Evolutionary conservation across 1,140 invertebrate genomes (phyloP).

Genomic region (Drosophila trapezifrons): DNA sequence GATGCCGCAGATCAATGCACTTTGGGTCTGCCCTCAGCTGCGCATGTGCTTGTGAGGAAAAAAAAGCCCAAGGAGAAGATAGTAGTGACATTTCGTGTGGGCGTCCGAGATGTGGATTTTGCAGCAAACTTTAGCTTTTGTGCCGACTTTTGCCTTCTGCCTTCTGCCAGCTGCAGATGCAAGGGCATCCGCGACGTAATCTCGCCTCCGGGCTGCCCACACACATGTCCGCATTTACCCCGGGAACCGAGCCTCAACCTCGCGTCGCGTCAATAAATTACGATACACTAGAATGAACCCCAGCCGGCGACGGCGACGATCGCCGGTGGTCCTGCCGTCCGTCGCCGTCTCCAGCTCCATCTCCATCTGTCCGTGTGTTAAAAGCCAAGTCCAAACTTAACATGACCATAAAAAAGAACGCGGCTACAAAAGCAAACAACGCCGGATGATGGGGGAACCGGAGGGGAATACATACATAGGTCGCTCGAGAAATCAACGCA

Average conservation of each 20-base stretch:
- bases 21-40: conserved; percentile 25
- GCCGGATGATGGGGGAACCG: neutral
- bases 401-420: conserved; percentile 76
- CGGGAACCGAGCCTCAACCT: conserved; percentile 25
- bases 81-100: conserved; percentile 54
- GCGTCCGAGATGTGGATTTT: conserved; percentile 47
- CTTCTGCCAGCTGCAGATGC: conserved; percentile 45
- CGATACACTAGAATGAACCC: conserved; percentile 71
- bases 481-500: conserved; percentile 79
- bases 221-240: conserved; percentile 57
- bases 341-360: conserved; percentile 47
- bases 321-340: conserved; percentile 52
- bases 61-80: conserved; percentile 14
- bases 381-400: conserved; percentile 82
- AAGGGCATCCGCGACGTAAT: conserved; percentile 53
- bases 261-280: conserved; percentile 74
- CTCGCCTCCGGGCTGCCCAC: conserved; percentile 61
- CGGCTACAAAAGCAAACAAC: conserved; percentile 65
- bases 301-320: conserved; percentile 25
- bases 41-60: conserved; percentile 4
- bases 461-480: conserved; percentile 34
- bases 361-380: conserved; percentile 64
- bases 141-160: conserved; percentile 9
- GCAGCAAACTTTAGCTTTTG: conserved; percentile 12
- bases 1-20: conserved; percentile 30